Evolutionary conservation across 2,888 invertebrate genomes (phyloP).

Genomic region (Creontiades dilutus): DNA sequence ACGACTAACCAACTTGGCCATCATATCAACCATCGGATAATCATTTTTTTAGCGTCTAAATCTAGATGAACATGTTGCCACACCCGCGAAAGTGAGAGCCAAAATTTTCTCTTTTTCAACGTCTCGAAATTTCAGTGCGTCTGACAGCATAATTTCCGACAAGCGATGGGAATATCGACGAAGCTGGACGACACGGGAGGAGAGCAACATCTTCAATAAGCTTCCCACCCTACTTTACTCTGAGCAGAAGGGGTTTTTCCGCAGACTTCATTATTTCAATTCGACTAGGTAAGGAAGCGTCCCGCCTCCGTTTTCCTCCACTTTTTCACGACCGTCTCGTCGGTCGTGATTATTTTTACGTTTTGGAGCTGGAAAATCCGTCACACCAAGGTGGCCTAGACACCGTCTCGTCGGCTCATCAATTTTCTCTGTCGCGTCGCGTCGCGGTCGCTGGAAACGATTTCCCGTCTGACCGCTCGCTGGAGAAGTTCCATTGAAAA

Average conservation of each 20-base stretch:
- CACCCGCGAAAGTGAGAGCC: too few relatives aligned
- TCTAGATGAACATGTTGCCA: too few relatives aligned
- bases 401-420: conserved; percentile 55
- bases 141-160: too few relatives aligned
- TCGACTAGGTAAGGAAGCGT: background rate
- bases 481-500: background rate
- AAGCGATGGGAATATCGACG: too few relatives aligned
- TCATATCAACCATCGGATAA: too few relatives aligned
- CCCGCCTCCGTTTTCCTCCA: background rate
- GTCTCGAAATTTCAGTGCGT: too few relatives aligned
- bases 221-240: conserved; percentile 3
- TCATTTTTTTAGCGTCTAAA: too few relatives aligned
- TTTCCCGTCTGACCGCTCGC: conserved; percentile 39
- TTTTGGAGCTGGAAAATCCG: background rate
- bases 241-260: background rate
- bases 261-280: conserved; percentile 22
- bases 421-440: conserved; percentile 15
- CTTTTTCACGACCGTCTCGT: background rate
- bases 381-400: background rate
- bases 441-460: background rate
- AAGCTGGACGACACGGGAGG: too few relatives aligned
- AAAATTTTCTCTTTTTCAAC: too few relatives aligned
- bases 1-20: too few relatives aligned
- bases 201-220: too few relatives aligned
- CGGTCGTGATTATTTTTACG: background rate